Percentiles rank a stretch among this genome's conserved stretches.
These are phyloP conservation scores for Hydractinia echinata DNA, from an alignment of 30 jellyfish, hydroid and myxozoan genomes.

Conservation along the genomic window DNA sequence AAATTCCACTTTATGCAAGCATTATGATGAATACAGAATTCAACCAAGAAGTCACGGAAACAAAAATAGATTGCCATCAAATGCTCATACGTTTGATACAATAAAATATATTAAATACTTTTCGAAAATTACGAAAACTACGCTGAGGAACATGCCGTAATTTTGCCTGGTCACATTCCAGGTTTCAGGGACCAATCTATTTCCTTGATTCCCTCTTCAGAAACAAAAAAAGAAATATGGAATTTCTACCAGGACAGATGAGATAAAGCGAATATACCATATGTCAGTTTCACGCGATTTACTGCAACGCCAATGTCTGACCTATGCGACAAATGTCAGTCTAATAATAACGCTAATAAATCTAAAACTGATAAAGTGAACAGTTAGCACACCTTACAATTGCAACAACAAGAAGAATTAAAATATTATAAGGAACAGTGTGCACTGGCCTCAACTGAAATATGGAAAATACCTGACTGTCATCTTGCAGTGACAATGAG, in stretches of 20 bases:
- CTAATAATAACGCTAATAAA: neutral
- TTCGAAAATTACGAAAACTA: neutral
- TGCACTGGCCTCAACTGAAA: neutral
- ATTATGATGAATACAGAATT: neutral
- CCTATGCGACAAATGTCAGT: neutral
- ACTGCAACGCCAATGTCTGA: neutral
- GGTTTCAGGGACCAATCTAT: too few relatives aligned
- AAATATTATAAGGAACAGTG: too few relatives aligned
- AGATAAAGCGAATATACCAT: neutral
- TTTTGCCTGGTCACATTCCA: constrained; percentile 22
- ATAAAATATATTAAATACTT: too few relatives aligned
- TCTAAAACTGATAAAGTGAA: neutral
- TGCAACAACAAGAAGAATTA: too few relatives aligned
- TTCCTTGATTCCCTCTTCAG: neutral
- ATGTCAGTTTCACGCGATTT: neutral
- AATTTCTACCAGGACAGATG: neutral
- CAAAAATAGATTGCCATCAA: neutral
- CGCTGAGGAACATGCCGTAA: constrained; percentile 17
- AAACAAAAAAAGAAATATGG: neutral
- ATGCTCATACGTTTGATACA: neutral
- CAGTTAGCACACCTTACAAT: neutral
- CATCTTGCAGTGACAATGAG: neutral
- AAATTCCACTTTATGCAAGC: neutral
- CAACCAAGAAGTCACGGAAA: too few relatives aligned
- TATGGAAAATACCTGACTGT: neutral